Conservation (phyloP, 2,113 vertebrate genomes). For the Apteryx owenii region DNA sequence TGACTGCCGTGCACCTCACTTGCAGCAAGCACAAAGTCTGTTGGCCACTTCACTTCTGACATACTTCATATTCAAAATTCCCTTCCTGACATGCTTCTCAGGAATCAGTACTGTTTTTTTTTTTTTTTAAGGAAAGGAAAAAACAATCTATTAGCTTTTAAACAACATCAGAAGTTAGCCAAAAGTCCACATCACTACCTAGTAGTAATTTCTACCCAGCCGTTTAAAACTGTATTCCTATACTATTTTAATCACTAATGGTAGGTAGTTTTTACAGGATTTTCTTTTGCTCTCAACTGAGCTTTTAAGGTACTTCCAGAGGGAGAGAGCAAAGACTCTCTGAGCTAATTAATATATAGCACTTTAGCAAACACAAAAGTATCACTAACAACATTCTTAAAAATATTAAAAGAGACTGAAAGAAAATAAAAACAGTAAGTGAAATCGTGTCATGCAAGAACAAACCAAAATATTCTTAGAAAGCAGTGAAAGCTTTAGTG, state of each 20-base stretch:
- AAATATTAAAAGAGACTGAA: not conserved
- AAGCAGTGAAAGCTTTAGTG: not conserved
- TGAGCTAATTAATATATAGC: not conserved
- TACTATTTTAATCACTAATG: not conserved
- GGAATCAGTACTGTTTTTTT: not conserved
- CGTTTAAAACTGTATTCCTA: not conserved
- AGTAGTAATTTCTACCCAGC: not conserved
- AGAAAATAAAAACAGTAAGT: not conserved
- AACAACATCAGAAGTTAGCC: not conserved
- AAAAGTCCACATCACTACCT: not conserved
- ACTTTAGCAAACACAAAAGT: not conserved
- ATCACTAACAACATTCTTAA: not conserved
- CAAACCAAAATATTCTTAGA: not conserved
- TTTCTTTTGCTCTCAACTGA: not conserved
- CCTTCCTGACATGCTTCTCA: not conserved
- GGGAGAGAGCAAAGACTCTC: not conserved
- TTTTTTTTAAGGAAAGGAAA: not conserved
- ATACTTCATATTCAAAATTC: not conserved
- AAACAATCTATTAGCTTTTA: not conserved
- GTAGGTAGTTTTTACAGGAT: not conserved
- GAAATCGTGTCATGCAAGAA: not conserved
- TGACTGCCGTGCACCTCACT: not conserved
- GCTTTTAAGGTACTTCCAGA: not conserved
- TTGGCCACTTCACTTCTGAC: not conserved
- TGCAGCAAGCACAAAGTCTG: not conserved